Base-by-base conservation (phyloP, 2,797 vertebrate species). In the Sciaenops ocellatus region DNA sequence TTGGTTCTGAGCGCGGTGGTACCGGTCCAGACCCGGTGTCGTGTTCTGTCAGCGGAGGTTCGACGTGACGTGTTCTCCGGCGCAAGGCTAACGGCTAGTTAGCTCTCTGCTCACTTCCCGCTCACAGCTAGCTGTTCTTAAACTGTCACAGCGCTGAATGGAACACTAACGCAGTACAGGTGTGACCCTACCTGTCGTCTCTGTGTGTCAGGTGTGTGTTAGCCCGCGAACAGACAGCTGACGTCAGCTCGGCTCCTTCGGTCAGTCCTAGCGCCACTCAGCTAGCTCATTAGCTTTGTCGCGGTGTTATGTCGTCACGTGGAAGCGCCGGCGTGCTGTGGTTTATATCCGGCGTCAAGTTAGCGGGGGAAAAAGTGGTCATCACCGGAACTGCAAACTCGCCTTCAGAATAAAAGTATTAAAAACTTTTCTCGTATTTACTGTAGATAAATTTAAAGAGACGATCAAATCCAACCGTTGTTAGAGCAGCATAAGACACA, bases 181-280 rank as follows among this genome's bases (percentile, higher is more conserved):
- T 34, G 34, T 34, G 34, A 34, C 34, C 34, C 47, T 88, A 93
- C 91, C 91, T 65, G 82, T 60, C 78, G 83, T 83, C 69, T 76
- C 72, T 22, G 76, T 20, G 11, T n/a, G 59, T 47, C 62, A 47
- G 62, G 3, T 38, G 60, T 18, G 20, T 69, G 61, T 55, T 20
- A 6, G 20, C 24, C 71, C 72, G 70, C 38, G 46, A 54, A 63
- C 12, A 52, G 20, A 73, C 22, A 8, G 3, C 6, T 60, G 17
- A 47, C 12, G 74, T 71, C 72, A 47, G 44, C 66, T 59, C 51
- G 7, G 59, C 52, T 73, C 41, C 70, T 75, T 56, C 74, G 42
- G 30, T 12, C 41, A 55, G 5, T 34, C 22, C 38, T 71, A 76
- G 47, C 69, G 34, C 69, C 64, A 80, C 65, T 75, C 28, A 61